Evolutionary conservation across 2,888 invertebrate species (phyloP).

Genomic region (Tanypteryx hageni): DNA sequence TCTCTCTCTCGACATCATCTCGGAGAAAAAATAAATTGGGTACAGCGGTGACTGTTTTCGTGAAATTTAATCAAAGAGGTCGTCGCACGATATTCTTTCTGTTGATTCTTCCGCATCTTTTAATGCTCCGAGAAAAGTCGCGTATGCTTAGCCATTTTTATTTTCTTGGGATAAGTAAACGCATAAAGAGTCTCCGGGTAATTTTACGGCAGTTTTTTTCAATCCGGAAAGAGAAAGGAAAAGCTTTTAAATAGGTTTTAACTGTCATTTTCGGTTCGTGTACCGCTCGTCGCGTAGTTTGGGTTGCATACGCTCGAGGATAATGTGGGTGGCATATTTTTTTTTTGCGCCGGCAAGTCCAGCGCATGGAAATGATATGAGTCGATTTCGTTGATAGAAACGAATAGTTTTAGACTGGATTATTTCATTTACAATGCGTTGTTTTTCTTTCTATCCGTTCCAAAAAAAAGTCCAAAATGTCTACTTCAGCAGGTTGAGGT

Average conservation of each 20-base stretch:
- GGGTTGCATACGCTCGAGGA: neutral
- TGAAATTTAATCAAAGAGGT: constrained; percentile 18
- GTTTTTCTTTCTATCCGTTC: too few relatives aligned
- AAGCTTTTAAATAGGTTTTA: too few relatives aligned
- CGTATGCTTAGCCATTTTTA: neutral
- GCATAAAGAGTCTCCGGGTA: neutral
- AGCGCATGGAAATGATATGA: too few relatives aligned
- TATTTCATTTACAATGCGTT: too few relatives aligned
- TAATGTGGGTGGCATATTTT: neutral
- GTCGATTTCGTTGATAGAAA: too few relatives aligned
- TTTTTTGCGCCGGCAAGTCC: too few relatives aligned
- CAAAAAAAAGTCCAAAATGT: too few relatives aligned
- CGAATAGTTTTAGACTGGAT: too few relatives aligned
- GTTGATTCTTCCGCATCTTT: neutral
- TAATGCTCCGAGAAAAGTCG: neutral
- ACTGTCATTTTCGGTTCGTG: neutral
- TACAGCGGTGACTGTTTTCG: neutral
- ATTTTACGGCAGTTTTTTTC: neutral
- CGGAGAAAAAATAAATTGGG: neutral
- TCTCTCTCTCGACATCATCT: neutral
- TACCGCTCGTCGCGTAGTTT: neutral
- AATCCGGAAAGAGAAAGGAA: neutral
- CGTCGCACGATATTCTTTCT: neutral
- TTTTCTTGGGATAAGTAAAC: neutral
- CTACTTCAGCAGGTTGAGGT: too few relatives aligned